These are phyloP conservation scores for Drosophila punjabiensis DNA, from an alignment of 1,140 invertebrate species.

Conservation along the genomic window DNA sequence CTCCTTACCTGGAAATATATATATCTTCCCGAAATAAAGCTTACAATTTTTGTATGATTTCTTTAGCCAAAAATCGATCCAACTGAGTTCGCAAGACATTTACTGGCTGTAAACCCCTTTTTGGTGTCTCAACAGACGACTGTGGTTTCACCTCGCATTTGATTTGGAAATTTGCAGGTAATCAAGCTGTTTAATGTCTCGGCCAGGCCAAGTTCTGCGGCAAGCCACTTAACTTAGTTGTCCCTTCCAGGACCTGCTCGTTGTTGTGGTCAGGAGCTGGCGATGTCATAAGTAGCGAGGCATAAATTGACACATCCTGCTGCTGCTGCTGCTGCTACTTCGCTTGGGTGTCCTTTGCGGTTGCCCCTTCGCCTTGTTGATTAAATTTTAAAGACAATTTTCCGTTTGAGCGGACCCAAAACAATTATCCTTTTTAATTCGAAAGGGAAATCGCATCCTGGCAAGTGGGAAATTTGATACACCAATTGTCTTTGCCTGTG, in stretches of 20 bases:
- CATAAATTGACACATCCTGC: slow-evolving; percentile 22
- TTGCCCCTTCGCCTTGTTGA: slow-evolving; percentile 23
- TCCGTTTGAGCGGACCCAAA: slow-evolving; percentile 42
- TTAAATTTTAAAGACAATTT: slow-evolving; percentile 67
- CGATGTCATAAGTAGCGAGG: slow-evolving; percentile 41
- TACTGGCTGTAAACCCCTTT: not conserved
- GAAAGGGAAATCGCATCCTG: not conserved
- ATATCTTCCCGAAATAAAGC: not conserved
- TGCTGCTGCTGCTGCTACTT: not conserved
- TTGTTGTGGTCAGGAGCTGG: slow-evolving; percentile 13
- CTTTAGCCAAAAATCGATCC: not conserved
- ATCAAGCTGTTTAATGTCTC: slow-evolving; percentile 56
- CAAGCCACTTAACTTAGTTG: slow-evolving; percentile 30
- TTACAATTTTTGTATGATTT: not conserved
- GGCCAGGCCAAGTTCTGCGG: slow-evolving; percentile 16
- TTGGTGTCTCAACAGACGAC: slow-evolving; percentile 9
- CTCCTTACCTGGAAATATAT: not conserved
- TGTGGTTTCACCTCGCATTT: slow-evolving; percentile 41
- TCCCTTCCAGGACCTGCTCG: slow-evolving; percentile 12
- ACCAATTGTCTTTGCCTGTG: slow-evolving; percentile 30
- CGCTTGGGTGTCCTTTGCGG: not conserved
- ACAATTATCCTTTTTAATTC: slow-evolving; percentile 47
- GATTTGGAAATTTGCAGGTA: slow-evolving; percentile 56
- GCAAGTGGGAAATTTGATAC: slow-evolving; percentile 37
- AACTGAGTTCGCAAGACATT: not conserved